A percentile compares a stretch with the other conserved stretches of the same genome.
Conservation (phyloP, 2,797 vertebrate species). For the Enteromius radiatus region DNA sequence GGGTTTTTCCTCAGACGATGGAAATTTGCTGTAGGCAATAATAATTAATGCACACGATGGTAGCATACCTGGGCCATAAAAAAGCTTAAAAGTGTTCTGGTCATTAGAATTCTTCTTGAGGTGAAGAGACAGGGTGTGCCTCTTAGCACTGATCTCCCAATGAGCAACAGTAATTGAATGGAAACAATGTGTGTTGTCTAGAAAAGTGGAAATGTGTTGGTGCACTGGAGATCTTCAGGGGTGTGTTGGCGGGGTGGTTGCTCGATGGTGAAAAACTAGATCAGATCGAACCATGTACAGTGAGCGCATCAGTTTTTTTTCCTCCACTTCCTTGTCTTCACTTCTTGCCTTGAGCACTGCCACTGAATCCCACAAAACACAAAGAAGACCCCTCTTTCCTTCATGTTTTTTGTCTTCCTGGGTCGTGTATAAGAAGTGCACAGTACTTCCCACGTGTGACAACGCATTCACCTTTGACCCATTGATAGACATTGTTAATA, state of each 20-base stretch:
- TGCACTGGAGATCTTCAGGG: slow-evolving; percentile 3
- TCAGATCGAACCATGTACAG: background rate
- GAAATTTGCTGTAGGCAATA: slow-evolving; percentile 61
- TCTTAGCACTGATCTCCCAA: slow-evolving; percentile 5
- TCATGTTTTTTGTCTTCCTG: slow-evolving; percentile 10
- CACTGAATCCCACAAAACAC: slow-evolving; percentile 56
- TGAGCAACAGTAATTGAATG: slow-evolving; percentile 19
- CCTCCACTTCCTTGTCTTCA: slow-evolving; percentile 22
- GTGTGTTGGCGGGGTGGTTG: background rate
- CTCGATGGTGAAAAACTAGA: slow-evolving; percentile 26
- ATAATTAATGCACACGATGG: slow-evolving; percentile 56
- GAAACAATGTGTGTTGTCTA: slow-evolving; percentile 45
- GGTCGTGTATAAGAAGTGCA: background rate
- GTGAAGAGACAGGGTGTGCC: slow-evolving; percentile 38
- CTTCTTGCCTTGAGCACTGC: slow-evolving; percentile 15
- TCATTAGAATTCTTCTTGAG: slow-evolving; percentile 35
- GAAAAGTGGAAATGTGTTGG: slow-evolving; percentile 22
- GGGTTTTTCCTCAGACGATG: slow-evolving; percentile 55
- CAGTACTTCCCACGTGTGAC: background rate
- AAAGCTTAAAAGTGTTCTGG: slow-evolving; percentile 47
- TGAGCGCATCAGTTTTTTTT: slow-evolving; percentile 29
- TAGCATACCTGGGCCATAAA: slow-evolving; percentile 56
- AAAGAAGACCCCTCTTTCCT: slow-evolving; percentile 20
- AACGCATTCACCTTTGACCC: slow-evolving; percentile 40
- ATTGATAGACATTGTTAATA: slow-evolving; percentile 67